These are phyloP conservation scores for Xerus inauris DNA, from an alignment of 2,113 vertebrate genomes.

Conservation along the genomic window DNA sequence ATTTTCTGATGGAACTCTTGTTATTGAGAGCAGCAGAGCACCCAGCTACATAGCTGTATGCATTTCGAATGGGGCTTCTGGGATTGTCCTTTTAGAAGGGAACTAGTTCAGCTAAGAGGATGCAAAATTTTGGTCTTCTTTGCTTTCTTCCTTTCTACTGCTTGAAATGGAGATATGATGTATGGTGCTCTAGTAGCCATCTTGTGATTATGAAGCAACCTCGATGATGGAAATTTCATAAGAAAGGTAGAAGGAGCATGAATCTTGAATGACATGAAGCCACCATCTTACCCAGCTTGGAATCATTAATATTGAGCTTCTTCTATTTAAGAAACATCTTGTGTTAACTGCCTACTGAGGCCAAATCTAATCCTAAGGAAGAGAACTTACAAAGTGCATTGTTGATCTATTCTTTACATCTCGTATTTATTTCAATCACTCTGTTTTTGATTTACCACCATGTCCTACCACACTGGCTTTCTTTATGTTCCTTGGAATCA, in stretches of 20 bases:
- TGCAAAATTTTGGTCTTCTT: neutral
- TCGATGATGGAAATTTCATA: neutral
- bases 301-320: neutral
- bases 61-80: neutral
- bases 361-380: neutral
- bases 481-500: neutral
- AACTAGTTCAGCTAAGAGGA: neutral
- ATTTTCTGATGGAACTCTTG: neutral
- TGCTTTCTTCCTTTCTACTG: neutral
- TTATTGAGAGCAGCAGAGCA: neutral
- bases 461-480: neutral
- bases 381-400: neutral
- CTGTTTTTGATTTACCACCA: neutral
- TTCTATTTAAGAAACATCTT: neutral
- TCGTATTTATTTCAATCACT: neutral
- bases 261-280: neutral
- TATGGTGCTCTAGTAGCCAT: neutral
- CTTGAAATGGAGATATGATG: neutral
- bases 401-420: neutral
- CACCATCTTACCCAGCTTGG: neutral
- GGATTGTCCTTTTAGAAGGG: neutral
- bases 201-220: neutral
- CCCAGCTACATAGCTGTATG: neutral
- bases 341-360: neutral
- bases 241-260: neutral